phyloP scores from a whole-genome alignment of 2,113 vertebrate genomes.

The Malurus elegans region DNA sequence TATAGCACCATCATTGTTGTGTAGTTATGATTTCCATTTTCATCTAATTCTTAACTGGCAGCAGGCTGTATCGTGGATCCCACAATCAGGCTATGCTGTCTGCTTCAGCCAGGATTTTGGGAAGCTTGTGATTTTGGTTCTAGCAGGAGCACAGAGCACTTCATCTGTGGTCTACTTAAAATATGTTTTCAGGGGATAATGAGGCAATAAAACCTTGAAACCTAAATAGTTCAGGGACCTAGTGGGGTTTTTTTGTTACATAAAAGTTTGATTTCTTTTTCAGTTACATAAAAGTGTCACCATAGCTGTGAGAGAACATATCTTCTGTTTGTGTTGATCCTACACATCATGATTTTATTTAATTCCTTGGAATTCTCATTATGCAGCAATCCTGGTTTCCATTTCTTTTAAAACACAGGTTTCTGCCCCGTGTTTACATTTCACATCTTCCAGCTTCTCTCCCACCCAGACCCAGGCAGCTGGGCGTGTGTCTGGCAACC shows the following conservation, averaged over 20 bases:
- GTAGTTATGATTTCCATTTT: neutral
- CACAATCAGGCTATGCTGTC: neutral
- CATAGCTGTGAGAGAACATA: neutral
- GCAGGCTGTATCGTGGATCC: neutral
- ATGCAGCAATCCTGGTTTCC: fast-evolving
- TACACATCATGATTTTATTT: neutral
- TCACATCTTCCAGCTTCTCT: neutral
- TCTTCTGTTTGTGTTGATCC: neutral
- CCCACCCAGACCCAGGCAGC: neutral
- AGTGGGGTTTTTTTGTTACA: neutral
- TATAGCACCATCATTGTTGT: neutral
- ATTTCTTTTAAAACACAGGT: neutral
- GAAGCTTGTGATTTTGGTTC: neutral
- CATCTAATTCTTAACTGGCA: neutral
- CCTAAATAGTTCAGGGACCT: neutral
- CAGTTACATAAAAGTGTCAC: neutral
- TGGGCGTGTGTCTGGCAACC: neutral
- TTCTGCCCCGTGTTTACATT: neutral
- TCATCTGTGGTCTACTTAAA: neutral
- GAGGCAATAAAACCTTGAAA: neutral
- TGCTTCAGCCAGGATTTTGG: neutral
- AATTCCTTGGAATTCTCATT: neutral
- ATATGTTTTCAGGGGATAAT: neutral
- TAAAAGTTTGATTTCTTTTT: neutral
- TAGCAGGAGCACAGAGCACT: neutral